Evolutionary conservation across 2,888 invertebrate species (phyloP).

Genomic region (Microplitis deprimator): DNA sequence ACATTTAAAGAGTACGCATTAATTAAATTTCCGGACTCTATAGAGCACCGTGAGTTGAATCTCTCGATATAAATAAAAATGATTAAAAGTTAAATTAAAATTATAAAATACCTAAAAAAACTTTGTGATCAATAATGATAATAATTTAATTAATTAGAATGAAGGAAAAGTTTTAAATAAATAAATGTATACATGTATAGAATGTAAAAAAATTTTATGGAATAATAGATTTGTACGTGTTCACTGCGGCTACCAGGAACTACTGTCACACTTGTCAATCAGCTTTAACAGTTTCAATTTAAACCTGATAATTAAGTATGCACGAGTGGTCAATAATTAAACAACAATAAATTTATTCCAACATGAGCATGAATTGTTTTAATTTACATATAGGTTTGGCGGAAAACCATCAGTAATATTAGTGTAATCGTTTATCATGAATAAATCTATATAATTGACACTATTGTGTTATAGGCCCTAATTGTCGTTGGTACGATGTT

Average conservation of each 20-base stretch:
- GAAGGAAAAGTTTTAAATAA: too few relatives aligned
- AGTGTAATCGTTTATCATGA: conserved; percentile 20
- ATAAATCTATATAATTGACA: conserved; percentile 29
- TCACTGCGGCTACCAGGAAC: too few relatives aligned
- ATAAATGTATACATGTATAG: too few relatives aligned
- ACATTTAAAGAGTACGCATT: neutral
- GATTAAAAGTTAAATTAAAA: neutral
- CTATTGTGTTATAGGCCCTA: conserved; percentile 51
- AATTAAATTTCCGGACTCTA: neutral
- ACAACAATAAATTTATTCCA: neutral
- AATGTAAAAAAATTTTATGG: neutral
- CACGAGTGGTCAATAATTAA: neutral
- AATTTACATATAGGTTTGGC: neutral
- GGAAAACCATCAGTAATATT: neutral
- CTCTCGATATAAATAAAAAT: neutral
- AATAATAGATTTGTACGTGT: neutral
- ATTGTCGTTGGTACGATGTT: conserved; percentile 61
- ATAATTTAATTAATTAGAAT: too few relatives aligned
- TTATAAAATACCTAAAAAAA: too few relatives aligned
- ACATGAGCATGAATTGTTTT: neutral
- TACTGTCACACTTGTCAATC: neutral
- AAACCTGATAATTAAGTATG: neutral
- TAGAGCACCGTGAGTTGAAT: neutral
- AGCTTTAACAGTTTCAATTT: neutral
- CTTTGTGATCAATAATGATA: too few relatives aligned